Base-by-base conservation (phyloP, 2,888 invertebrate species). In the Morinoia aosen region DNA sequence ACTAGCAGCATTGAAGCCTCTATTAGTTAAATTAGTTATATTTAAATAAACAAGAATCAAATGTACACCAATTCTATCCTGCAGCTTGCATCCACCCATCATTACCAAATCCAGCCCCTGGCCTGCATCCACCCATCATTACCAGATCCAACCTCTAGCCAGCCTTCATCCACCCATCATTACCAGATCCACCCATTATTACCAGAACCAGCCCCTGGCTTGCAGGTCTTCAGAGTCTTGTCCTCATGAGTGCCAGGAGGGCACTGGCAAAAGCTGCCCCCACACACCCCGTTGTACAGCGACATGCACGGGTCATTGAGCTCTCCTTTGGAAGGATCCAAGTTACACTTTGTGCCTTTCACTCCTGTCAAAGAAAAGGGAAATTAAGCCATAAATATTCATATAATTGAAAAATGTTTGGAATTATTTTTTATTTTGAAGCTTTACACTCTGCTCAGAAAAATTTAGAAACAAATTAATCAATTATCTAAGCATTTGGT, bases 211-310 rank as follows among this genome's bases (percentile, higher is more conserved):
- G 94, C 96, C 7, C 96, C 96, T 33, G 95, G 88, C 40, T 56
- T 94, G 91, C 96, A 96, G 7, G 94, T 88, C 91, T 88, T 91
- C 58, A 96, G 88, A 19, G 58, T 61, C 19, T 95, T 93, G 94
- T 96, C 96, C 88, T 96, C 96, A 58, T 95, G 95, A n/a, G 94
- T 95, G 33, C 96, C 96, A 61, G 96, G 12, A 40, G 96, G 96
- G 33, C 96, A 96, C 39, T n/a, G 94, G 94, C 96, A 96, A 95
- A 95, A 93, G 12, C 61, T 91, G 16, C 96, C 96, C 25, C 39
- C 88, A 90, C 96, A 96, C 56, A 95, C 96, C 58, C 93, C 96
- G 95, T 95, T 95, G 94, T 96, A 96, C 33, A 96, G 94, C 25
- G 95, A 95, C 40, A 8, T 14, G 58, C 96, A 96, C 58, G 96